Base-by-base conservation (phyloP, 2,888 invertebrate species). In the Clitarchus hookeri region DNA sequence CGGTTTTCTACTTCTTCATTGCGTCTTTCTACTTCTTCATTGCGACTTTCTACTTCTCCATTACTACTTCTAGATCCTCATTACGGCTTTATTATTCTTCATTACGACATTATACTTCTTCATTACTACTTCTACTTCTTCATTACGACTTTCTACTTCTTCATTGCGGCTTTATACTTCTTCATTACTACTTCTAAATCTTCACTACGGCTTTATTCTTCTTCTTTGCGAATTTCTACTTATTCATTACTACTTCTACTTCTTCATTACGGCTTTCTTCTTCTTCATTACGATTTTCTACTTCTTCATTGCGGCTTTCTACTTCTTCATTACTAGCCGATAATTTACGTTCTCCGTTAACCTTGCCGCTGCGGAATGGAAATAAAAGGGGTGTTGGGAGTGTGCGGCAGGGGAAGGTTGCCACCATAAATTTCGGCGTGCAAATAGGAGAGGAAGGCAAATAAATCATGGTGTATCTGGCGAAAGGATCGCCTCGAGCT, bases 361-460 rank as follows among this genome's bases (percentile, higher is more conserved):
- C 65, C 19, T 6, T 16, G 8, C 11, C 65, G 13, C 65, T 23
- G 36, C 65, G 6, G 65, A 65, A 65, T 65, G 19, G n/a, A 65
- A 65, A 65, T 65, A n/a, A 65, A 65, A n/a, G 36, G 36, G 36
- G 36, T 36, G 36, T 36, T 36, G 36, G 36, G 36, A 36, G 8
- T 11, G 65, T n/a, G 65, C n/a, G n/a, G n/a, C 8, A 19, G 65
- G 12, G 65, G n/a, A 23, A 65, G 65, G 65, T 0, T 2, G 65
- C 36, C 8, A 19, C n/a, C 65, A 23, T 65, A 65, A 65, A 65
- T 65, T n/a, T 65, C 65, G 65, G 65, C 65, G 65, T 65, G 65
- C 65, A 65, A 65, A 65, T 65, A 65, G 65, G 65, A 16, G 65
- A 65, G 65, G 65, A 65, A 65, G 65, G 65, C 65, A 65, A 65